Conservation (phyloP, 2,888 invertebrate genomes). For the Cephus pygmeus region DNA sequence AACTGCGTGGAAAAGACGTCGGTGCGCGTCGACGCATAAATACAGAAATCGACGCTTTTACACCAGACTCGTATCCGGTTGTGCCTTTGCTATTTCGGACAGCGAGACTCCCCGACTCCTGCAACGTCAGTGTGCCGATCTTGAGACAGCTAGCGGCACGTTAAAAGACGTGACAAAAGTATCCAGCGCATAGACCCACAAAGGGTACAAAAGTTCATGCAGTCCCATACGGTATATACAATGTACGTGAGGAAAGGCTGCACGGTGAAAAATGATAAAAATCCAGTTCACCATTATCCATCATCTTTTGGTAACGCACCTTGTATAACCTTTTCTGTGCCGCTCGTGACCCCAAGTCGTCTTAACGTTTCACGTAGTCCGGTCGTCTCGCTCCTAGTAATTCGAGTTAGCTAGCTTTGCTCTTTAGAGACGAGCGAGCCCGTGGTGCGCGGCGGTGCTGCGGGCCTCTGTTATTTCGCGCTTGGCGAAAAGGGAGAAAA, state of each 20-base stretch:
- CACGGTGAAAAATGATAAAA: neutral
- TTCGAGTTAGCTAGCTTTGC: neutral
- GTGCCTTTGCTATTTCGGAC: neutral
- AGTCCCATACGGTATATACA: neutral
- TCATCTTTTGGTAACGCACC: neutral
- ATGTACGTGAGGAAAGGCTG: neutral
- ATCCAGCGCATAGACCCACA: neutral
- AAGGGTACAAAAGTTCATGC: neutral
- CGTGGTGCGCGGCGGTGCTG: constrained; percentile 9
- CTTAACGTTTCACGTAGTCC: neutral
- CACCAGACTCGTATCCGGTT: neutral
- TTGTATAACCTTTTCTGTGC: neutral
- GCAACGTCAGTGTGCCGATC: neutral
- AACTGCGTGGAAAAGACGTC: neutral
- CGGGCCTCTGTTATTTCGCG: constrained; percentile 53
- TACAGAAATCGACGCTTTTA: neutral
- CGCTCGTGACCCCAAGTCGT: neutral
- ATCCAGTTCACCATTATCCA: neutral
- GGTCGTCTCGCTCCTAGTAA: neutral
- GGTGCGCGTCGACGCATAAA: neutral
- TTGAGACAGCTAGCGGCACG: neutral
- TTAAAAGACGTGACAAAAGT: neutral
- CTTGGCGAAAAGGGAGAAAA: constrained; percentile 54
- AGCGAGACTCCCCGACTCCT: neutral
- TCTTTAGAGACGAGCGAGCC: neutral